Evolutionary conservation across 2,888 invertebrate species (phyloP).

Genomic region (Abrostola triplasia): DNA sequence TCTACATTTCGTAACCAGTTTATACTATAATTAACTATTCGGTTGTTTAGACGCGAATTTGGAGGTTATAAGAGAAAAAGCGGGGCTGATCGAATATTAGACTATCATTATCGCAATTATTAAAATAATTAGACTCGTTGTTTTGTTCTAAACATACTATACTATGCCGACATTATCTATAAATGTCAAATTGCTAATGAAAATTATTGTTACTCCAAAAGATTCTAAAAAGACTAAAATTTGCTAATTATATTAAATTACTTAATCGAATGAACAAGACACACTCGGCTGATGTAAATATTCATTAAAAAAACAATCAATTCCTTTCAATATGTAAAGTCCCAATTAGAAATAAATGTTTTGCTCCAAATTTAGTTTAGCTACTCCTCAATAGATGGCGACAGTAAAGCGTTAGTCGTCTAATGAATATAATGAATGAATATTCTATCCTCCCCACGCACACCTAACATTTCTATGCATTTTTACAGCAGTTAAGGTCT

Average conservation of each 20-base stretch:
- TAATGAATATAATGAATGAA: conserved; percentile 29
- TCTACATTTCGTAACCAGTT: background rate
- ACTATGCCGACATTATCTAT: conserved; percentile 9
- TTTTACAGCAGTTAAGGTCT: conserved; percentile 53
- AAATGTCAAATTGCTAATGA: conserved; percentile 21
- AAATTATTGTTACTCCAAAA: conserved; percentile 15
- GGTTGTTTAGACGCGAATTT: conserved; percentile 12
- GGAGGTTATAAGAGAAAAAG: conserved; percentile 19
- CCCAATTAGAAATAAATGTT: conserved; percentile 24
- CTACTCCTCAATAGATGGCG: conserved; percentile 65
- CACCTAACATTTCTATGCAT: conserved; percentile 42
- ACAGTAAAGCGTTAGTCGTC: conserved; percentile 40
- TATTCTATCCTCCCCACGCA: conserved; percentile 26
- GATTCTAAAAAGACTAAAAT: conserved; percentile 40
- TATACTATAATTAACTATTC: background rate
- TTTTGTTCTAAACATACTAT: conserved; percentile 39
- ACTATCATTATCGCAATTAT: conserved; percentile 14
- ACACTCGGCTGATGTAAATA: conserved; percentile 53
- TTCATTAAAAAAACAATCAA: conserved; percentile 46
- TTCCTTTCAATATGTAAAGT: conserved; percentile 27
- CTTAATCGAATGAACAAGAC: conserved; percentile 53
- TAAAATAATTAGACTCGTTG: conserved; percentile 40
- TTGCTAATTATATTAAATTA: conserved; percentile 32
- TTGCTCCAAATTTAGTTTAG: conserved; percentile 41
- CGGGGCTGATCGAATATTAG: conserved; percentile 9